Percentiles rank a stretch among this genome's conserved stretches.
phyloP scores from a whole-genome alignment of 37 sponge, comb jelly and placozoan species.

The Halichondria panicea region DNA sequence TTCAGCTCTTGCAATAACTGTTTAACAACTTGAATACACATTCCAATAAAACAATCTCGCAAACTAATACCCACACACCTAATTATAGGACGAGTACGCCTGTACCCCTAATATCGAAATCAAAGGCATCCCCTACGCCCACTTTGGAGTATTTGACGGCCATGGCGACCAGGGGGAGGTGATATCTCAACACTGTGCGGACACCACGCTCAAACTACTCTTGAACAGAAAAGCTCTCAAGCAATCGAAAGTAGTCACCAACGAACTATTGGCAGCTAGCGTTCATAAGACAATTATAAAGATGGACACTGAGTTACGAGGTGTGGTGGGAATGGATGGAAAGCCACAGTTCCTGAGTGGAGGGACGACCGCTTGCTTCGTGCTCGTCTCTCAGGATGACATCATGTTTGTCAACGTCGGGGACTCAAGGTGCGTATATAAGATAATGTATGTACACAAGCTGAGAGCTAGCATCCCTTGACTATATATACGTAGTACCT shows the following conservation, averaged over 20 bases:
- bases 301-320: constrained; percentile 4
- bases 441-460: too few relatives aligned
- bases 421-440: too few relatives aligned
- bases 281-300: constrained; percentile 14
- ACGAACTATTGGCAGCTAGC: neutral
- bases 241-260: neutral
- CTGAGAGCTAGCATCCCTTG: too few relatives aligned
- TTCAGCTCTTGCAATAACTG: too few relatives aligned
- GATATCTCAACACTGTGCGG: constrained; percentile 14
- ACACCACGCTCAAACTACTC: neutral
- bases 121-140: neutral
- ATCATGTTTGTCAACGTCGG: constrained; percentile 14
- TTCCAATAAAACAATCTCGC: too few relatives aligned
- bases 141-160: constrained; percentile 21
- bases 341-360: neutral
- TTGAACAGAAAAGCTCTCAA: neutral
- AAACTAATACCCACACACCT: too few relatives aligned
- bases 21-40: too few relatives aligned
- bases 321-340: too few relatives aligned
- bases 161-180: constrained; percentile 10
- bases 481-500: too few relatives aligned
- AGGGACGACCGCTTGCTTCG: constrained; percentile 14
- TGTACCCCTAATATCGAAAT: constrained; percentile 1
- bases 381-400: neutral
- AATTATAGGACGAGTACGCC: constrained; percentile 20